Base-by-base conservation (phyloP, 2,113 vertebrate species). In the Phoxinus phoxinus region DNA sequence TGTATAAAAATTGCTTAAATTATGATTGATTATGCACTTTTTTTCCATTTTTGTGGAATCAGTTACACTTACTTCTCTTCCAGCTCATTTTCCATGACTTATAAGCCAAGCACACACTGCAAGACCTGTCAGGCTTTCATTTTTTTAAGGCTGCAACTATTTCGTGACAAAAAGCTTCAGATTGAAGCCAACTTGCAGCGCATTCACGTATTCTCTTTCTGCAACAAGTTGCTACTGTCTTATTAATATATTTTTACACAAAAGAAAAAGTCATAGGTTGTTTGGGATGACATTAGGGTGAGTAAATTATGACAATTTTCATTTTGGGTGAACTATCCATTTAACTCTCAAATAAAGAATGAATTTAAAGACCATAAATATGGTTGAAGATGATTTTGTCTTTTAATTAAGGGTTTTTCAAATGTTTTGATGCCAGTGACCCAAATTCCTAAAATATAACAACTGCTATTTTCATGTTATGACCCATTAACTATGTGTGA, bases 1-100 rank as follows among this genome's bases (percentile, higher is more conserved):
- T 71, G 32, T 19, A 71, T 44, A 82, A 82, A 51, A 32, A 23
- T 10, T 58, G 15, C 48, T 72, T 56, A 17, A 83, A 58, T 72
- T 72, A 71, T 72, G 44, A 82, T 71, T 72, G 67, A 72, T 73
- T 19, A 19, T 51, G n/a, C 30, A 37, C 10, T 56, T 72, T 83
- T 83, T 19, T 21, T 37, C 0, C 21, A 72, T 27, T 72, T 41
- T 83, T 41, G 19, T 9, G 21, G 53, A 21, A 61, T 79, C 53
- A 7, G 56, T 59, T 79, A 41, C 53, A 79, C 51, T n/a, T 12
- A 58, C 30, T n/a, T 61, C 35, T 61, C 35, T 79, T 79, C 53
- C 51, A 79, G 56, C 21, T 23, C 19, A 30, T 79, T 56, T 79
- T 56, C 76, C 53, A 7, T 79, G 32, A 79, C 27, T 41, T 61